A percentile compares a stretch with the other conserved stretches of the same genome.
These are phyloP conservation scores for Porites cylindrica DNA, from an alignment of 92 coral and sea anemone species.

Conservation along the genomic window DNA sequence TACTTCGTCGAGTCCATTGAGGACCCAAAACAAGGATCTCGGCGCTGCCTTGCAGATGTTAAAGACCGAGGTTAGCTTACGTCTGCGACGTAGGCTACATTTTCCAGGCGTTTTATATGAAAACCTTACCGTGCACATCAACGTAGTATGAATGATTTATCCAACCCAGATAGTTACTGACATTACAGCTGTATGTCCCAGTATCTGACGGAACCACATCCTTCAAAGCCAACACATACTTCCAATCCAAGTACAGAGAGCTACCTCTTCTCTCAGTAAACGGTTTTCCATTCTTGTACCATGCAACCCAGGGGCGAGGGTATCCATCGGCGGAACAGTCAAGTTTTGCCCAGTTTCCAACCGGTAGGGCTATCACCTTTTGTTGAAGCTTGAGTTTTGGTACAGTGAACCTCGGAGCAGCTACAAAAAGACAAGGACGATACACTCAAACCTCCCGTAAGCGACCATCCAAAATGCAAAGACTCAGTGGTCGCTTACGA, in stretches of 20 bases:
- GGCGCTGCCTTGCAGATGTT: too few relatives aligned
- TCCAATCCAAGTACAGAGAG: conserved; percentile 35
- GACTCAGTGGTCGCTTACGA: too few relatives aligned
- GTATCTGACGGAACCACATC: conserved; percentile 76
- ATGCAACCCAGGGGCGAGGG: conserved; percentile 80
- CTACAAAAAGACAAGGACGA: conserved; percentile 28
- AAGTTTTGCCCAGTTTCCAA: conserved; percentile 79
- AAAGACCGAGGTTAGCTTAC: too few relatives aligned
- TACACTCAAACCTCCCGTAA: too few relatives aligned
- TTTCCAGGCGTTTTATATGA: background rate
- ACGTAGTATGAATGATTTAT: conserved; percentile 79
- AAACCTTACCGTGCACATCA: conserved; percentile 85
- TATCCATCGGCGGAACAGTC: conserved; percentile 87
- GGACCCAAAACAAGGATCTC: too few relatives aligned
- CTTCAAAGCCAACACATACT: conserved; percentile 51
- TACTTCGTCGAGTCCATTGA: too few relatives aligned
- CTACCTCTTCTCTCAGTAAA: conserved; percentile 48
- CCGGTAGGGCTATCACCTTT: conserved; percentile 78
- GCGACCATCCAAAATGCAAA: too few relatives aligned
- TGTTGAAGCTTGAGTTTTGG: conserved; percentile 32
- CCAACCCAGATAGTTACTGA: conserved; percentile 87
- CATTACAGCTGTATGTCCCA: conserved; percentile 89
- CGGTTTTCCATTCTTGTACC: conserved; percentile 81
- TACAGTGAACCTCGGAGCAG: conserved; percentile 71
- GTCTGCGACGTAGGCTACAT: too few relatives aligned